phyloP scores from a whole-genome alignment of 2,888 invertebrate genomes.

The Callinectes sapidus region DNA sequence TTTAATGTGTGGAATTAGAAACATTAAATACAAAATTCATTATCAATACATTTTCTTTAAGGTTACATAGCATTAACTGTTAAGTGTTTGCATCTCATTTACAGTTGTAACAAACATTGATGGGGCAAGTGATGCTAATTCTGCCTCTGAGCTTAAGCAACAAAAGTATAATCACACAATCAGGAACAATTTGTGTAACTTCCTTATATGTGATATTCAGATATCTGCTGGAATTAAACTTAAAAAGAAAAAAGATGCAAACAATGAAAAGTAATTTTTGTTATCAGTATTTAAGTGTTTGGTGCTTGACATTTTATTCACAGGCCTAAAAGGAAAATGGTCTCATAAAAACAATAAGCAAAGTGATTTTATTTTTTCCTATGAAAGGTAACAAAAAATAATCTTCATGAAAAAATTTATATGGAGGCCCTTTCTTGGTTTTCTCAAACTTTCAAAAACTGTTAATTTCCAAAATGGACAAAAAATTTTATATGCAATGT shows the following conservation, averaged over 20 bases:
- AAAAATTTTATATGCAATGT: not conserved
- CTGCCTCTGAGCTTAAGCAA: not conserved
- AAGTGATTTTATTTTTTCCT: not conserved
- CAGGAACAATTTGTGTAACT: not conserved
- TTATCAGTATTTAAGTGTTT: not conserved
- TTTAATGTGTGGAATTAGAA: not conserved
- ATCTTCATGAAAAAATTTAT: not conserved
- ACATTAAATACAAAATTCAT: not conserved
- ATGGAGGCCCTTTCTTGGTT: not conserved
- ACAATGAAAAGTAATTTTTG: not conserved
- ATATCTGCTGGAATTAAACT: not conserved
- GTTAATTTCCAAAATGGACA: not conserved
- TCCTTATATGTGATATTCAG: not conserved
- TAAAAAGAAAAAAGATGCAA: not conserved
- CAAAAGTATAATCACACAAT: not conserved
- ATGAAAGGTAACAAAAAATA: not conserved
- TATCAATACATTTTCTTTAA: not conserved
- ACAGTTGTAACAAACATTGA: not conserved
- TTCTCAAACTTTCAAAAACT: not conserved
- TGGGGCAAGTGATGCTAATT: not conserved
- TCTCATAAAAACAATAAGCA: not conserved
- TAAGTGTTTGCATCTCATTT: not conserved
- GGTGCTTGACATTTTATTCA: not conserved
- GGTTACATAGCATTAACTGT: not conserved
- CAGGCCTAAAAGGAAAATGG: not conserved